Base-by-base conservation (phyloP, 2,888 invertebrate species). In the Perizoma flavofasciatum region DNA sequence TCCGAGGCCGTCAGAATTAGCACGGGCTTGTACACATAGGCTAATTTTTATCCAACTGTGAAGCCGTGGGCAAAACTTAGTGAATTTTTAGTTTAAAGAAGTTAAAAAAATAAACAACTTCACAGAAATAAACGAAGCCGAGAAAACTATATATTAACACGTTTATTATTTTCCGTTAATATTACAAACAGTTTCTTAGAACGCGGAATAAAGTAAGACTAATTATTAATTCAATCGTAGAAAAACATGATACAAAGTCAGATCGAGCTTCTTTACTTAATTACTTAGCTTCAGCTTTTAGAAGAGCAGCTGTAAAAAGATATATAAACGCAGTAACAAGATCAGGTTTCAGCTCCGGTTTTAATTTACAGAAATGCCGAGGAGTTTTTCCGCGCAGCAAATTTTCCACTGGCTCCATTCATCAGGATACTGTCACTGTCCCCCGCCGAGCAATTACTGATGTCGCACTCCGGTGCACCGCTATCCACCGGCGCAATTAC, bases 381-480 rank as follows among this genome's bases (percentile, higher is more conserved):
- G 55, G 78, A 74, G 78, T 81, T 83, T 86, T 87, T 83, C 77
- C 79, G 74, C 72, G 79, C 76, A 75, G 79, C 73, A 75, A 75
- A 82, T 84, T 84, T 83, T 82, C 82, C 75, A 73, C 77, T 73
- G 75, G 80, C 70, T 82, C 87, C 85, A 88, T 89, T 88, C 86
- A 89, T 88, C 88, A 88, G 85, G 78, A 81, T 75, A 78, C 79
- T 83, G 87, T 83, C 87, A 81, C 78, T 83, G 83, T 81, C 80
- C 81, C 79, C 78, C 77, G 79, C 78, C 79, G 79, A 83, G 85
- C 88, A 89, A 89, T 89, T 89, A 89, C 86, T 84, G 87, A 87
- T 87, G 87, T 88, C 81, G 80, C 86, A 88, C 81, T 82, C 81
- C 76, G 77, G 76, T 86, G 85, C 83, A 76, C 79, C 74, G 74